Conservation (phyloP, 2,113 vertebrate genomes). For the Peromyscus leucopus region DNA sequence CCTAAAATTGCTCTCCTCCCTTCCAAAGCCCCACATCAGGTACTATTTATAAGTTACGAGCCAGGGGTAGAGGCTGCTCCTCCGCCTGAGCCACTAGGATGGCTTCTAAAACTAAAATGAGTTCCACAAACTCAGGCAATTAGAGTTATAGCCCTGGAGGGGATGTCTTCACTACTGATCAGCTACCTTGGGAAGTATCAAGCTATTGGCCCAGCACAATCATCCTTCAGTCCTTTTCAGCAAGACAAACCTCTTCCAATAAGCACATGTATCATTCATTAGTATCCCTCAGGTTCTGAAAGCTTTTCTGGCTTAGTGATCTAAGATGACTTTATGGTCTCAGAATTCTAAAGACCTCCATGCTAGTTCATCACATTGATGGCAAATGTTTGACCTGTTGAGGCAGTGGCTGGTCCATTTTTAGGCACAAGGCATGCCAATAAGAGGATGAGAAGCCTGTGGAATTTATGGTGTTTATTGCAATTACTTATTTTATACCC, state of each 20-base stretch:
- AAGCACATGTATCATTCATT: neutral
- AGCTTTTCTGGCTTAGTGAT: neutral
- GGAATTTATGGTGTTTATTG: neutral
- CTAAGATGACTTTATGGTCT: neutral
- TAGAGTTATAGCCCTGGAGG: neutral
- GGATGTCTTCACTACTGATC: neutral
- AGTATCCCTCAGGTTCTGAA: neutral
- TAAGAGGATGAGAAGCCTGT: neutral
- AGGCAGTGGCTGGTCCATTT: neutral
- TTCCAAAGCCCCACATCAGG: neutral
- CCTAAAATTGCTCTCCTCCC: neutral
- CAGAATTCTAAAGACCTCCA: neutral
- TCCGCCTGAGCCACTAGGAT: neutral
- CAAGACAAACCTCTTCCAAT: neutral
- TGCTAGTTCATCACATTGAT: neutral
- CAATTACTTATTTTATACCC: neutral
- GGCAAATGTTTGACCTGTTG: neutral
- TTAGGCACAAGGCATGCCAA: neutral
- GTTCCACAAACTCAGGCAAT: neutral
- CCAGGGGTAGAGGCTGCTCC: neutral
- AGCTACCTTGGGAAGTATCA: neutral
- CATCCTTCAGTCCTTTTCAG: neutral
- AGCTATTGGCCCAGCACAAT: neutral
- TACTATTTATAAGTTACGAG: neutral
- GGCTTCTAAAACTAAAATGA: neutral